Conservation (phyloP, 2,888 invertebrate genomes). For the Dinocampus coccinellae region DNA sequence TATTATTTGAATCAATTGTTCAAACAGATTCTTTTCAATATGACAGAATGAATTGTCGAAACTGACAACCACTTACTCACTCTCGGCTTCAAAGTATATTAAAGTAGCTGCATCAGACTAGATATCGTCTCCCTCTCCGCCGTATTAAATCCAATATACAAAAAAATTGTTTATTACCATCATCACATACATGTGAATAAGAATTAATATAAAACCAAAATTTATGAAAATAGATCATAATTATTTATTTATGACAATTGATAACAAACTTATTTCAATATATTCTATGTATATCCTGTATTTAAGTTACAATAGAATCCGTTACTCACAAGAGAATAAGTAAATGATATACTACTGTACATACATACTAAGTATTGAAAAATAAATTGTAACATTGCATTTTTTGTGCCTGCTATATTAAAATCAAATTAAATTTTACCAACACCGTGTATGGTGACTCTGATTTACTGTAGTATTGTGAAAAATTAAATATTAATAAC, state of each 20-base stretch:
- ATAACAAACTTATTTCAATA: not conserved
- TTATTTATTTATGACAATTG: not conserved
- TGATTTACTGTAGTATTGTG: not conserved
- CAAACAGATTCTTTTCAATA: not conserved
- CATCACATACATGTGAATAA: not conserved
- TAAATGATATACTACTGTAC: not conserved
- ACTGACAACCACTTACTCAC: not conserved
- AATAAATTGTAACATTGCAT: not conserved
- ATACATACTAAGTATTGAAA: not conserved
- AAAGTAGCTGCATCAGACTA: too few relatives aligned
- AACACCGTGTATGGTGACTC: constrained; percentile 12
- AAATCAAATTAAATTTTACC: constrained; percentile 15
- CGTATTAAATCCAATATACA: not conserved
- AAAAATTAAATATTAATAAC: not conserved
- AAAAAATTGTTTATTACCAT: not conserved
- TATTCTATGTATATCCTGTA: not conserved
- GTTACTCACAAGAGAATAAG: not conserved
- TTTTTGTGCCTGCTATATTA: not conserved
- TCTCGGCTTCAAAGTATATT: not conserved
- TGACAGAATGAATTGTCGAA: not conserved
- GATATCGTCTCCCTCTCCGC: not conserved
- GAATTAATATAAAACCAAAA: too few relatives aligned
- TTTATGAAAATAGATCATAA: not conserved
- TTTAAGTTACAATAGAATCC: not conserved
- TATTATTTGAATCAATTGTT: not conserved